Evolutionary conservation across 1,140 invertebrate genomes (phyloP), one percentile per base, ranked within the genome.

Genomic region (Paralvinella palmiformis): DNA sequence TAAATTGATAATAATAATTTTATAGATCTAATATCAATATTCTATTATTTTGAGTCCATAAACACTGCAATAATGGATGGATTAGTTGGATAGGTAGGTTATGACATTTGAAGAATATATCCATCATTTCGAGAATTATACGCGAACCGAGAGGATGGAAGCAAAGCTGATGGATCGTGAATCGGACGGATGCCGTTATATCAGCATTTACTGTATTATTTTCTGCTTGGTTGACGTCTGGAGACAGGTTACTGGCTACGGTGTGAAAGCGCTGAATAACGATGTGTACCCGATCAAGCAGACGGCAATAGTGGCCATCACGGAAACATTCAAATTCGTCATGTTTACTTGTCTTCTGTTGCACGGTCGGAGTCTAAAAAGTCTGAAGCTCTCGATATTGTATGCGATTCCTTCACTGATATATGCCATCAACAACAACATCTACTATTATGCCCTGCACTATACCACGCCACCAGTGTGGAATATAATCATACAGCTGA

Each of bases 341-440:
- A 17, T 63, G 24, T 55, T 63, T 20, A 32, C 41, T 24, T 22
- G 22, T 20, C 20, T 33, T 29, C 31, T 64, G 17, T 6, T 61
- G 10, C 22, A 20, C 10, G n/a, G n/a, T n/a, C 27, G 33, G 24
- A 10, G 22, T 7, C 58, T 60, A 7, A 20, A 2, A n/a, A 33
- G 36, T 13, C n/a, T 59, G 3, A 22, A 45, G 33, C 2, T 64
- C 6, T 61, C 62, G 4, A 24, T 31, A 1, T 31, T 22, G 24
- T 64, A 55, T 35, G 57, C 57, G 6, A 17, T 64, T 1, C 62
- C 62, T 10, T 5, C 62, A 7, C 22, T 64, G n/a, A n/a, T 64
- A 4, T 64, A 64, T 32, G 56, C 62, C 17, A 36, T 64, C 62
- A 64, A 62, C 62, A 64, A 62, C 48, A 64, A 64, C 35, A 50